These are phyloP conservation scores for Trichomalopsis sarcophagae DNA, from an alignment of 1,140 invertebrate genomes.

Conservation along the genomic window DNA sequence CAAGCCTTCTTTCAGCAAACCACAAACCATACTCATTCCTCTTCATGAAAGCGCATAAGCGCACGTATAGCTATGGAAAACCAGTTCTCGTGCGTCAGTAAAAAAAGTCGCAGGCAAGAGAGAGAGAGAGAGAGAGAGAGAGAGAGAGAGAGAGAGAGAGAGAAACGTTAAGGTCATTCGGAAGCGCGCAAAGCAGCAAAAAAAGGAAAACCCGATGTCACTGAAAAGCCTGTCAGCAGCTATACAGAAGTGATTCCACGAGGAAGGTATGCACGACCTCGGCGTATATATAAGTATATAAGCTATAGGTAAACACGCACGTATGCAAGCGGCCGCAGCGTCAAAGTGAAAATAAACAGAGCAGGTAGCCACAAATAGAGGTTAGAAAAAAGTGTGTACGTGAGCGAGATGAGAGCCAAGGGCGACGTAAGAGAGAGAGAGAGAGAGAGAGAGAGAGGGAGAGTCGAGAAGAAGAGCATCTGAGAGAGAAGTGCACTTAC, in stretches of 20 bases:
- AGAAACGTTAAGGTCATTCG: neutral
- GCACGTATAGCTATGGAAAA: neutral
- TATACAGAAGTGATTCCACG: neutral
- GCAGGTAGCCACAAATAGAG: neutral
- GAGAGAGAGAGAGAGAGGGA: neutral
- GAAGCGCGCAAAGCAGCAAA: neutral
- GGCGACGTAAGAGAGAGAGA: neutral
- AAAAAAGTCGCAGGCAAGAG: neutral
- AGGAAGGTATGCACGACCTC: too few species aligned
- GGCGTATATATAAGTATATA: neutral
- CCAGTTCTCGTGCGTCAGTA: neutral
- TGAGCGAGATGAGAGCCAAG: neutral
- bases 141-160: neutral
- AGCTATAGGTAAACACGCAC: neutral
- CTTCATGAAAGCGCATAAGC: neutral
- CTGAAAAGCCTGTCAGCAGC: neutral
- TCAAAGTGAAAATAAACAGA: constrained; percentile 11
- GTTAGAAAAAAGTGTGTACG: neutral
- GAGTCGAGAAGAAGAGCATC: neutral
- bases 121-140: neutral
- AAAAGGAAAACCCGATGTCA: neutral
- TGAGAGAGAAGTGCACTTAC: constrained; percentile 51
- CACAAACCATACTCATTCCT: neutral
- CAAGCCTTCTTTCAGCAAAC: neutral
- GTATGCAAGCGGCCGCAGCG: neutral